Evolutionary conservation across 2,888 invertebrate genomes (phyloP).

Genomic region (Synergus itoensis): DNA sequence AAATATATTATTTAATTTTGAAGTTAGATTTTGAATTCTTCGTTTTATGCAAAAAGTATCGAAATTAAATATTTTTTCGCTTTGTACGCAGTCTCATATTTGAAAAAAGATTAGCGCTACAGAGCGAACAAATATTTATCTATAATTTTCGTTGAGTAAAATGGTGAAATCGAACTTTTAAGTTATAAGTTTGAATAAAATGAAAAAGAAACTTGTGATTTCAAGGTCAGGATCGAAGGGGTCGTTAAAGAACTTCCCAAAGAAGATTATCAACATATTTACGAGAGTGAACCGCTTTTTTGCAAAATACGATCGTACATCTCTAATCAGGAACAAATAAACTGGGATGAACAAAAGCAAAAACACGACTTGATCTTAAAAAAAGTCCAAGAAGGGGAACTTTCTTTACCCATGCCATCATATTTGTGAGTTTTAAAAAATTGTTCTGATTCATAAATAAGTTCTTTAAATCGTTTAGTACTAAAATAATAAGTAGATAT

Average conservation of each 20-base stretch:
- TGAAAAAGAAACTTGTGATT: conserved; percentile 16
- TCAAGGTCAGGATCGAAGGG: conserved; percentile 79
- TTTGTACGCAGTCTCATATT: too few species aligned
- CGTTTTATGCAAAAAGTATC: too few species aligned
- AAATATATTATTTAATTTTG: too few species aligned
- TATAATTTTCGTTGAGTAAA: too few species aligned
- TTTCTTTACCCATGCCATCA: conserved; percentile 77
- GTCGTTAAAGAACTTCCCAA: conserved; percentile 69
- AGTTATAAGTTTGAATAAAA: neutral
- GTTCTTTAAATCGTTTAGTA: too few species aligned
- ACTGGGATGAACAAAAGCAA: conserved; percentile 78
- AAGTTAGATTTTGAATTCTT: too few species aligned
- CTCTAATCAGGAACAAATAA: conserved; percentile 77
- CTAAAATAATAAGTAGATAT: too few species aligned
- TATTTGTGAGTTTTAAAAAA: conserved; percentile 77
- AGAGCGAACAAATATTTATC: too few species aligned
- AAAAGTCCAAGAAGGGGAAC: conserved; percentile 67
- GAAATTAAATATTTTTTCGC: too few species aligned
- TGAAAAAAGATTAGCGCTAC: too few species aligned
- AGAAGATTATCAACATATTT: conserved; percentile 72
- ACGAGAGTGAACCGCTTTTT: conserved; percentile 77
- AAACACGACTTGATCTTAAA: conserved; percentile 76
- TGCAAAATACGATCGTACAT: conserved; percentile 78
- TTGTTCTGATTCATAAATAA: neutral
- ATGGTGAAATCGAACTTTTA: neutral